Conservation (phyloP, 2,113 vertebrate genomes). For the Danio rerio region GRCz12tu NC_133183.1:29683001-29683500, state of each 20-base stretch:
- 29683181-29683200: background rate
- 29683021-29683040: conserved; percentile 44
- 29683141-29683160: background rate
- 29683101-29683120: background rate
- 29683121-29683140: conserved; percentile 9
- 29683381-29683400: background rate
- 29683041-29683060: conserved; percentile 46
- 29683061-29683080: conserved; percentile 33
- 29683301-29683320: background rate
- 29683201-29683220: background rate
- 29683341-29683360: background rate
- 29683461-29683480: conserved; percentile 17
- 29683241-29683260: too few species aligned
- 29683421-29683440: background rate
- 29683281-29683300: background rate
- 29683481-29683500: conserved; percentile 18
- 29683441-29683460: conserved; percentile 9
- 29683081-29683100: conserved; percentile 23
- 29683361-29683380: background rate
- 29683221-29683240: background rate
- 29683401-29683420: background rate
- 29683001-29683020: conserved; percentile 34
- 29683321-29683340: background rate
- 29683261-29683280: background rate
- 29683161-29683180: background rate